A percentile compares a stretch with the other conserved stretches of the same genome.
Conservation (phyloP, 2,113 vertebrate species). For the Cervus canadensis region DNA sequence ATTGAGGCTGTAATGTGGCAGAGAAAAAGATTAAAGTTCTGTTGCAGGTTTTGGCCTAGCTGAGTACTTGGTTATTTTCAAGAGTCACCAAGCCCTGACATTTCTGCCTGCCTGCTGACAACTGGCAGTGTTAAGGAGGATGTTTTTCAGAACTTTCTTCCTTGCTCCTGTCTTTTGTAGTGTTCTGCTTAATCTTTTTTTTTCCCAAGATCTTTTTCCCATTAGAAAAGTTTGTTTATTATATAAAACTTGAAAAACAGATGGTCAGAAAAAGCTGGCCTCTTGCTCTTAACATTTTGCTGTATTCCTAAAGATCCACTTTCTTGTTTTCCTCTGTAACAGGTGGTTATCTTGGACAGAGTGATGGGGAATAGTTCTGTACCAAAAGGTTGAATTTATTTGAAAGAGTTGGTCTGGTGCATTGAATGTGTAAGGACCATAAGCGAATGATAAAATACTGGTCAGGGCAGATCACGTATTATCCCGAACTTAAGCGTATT, state of each 20-base stretch:
- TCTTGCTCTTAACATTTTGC: slow-evolving; percentile 23
- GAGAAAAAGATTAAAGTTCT: neutral
- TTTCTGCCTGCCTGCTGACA: neutral
- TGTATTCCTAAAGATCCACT: neutral
- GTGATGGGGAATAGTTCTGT: neutral
- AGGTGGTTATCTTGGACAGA: neutral
- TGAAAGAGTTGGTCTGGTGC: neutral
- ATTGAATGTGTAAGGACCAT: neutral
- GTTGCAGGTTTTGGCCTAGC: neutral
- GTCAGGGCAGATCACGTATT: neutral
- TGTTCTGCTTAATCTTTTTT: neutral
- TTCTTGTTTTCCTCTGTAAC: slow-evolving; percentile 15
- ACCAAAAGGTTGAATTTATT: neutral
- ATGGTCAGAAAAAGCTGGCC: neutral
- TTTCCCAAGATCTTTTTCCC: neutral
- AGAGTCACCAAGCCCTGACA: neutral
- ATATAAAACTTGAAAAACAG: slow-evolving; percentile 15
- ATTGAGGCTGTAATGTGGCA: neutral
- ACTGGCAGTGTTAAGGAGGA: neutral
- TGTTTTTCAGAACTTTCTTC: neutral
- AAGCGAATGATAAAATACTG: neutral
- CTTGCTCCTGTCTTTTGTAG: neutral
- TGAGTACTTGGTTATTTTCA: neutral
- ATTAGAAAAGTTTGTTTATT: neutral
- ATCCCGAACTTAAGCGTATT: neutral